Evolutionary conservation across 37 sponge, comb jelly and placozoan species (phyloP).

Genomic region (Haliclona indistincta): DNA sequence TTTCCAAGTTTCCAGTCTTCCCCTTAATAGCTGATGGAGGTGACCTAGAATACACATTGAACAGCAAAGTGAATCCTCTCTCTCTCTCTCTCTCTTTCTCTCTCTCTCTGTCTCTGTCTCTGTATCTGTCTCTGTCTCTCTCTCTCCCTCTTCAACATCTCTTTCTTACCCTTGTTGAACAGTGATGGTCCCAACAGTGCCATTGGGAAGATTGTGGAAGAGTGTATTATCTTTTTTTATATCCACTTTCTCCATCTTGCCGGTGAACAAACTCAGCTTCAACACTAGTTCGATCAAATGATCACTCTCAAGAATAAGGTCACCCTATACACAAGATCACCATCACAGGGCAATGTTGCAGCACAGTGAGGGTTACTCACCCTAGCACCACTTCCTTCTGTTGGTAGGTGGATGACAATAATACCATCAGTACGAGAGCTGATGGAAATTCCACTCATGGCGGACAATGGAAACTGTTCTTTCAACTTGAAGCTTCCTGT

Average conservation of each 20-base stretch:
- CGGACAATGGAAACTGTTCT: conserved; percentile 34
- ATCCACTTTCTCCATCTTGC: conserved; percentile 21
- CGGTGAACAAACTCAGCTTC: conserved; percentile 41
- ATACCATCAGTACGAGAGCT: conserved; percentile 68
- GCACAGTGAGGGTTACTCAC: too few species aligned
- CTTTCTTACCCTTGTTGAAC: too few species aligned
- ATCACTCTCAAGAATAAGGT: conserved; percentile 68
- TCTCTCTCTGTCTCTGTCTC: too few species aligned
- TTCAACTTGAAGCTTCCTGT: conserved; percentile 57
- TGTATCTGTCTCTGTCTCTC: too few species aligned
- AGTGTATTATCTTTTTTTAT: too few species aligned
- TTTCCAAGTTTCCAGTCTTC: conserved; percentile 61
- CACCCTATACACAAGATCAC: too few species aligned
- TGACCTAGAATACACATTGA: conserved; percentile 39
- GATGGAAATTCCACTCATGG: conserved; percentile 40
- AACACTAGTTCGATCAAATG: conserved; percentile 55
- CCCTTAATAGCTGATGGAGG: conserved; percentile 34
- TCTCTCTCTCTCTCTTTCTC: too few species aligned
- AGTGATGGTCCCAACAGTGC: too few species aligned
- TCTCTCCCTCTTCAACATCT: too few species aligned
- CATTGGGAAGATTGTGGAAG: too few species aligned
- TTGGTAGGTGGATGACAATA: conserved; percentile 55
- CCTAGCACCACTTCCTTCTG: conserved; percentile 41
- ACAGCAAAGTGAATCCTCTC: too few species aligned
- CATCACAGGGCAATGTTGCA: too few species aligned